phyloP scores from a whole-genome alignment of 2,888 invertebrate genomes.

The Mimas tiliae region DNA sequence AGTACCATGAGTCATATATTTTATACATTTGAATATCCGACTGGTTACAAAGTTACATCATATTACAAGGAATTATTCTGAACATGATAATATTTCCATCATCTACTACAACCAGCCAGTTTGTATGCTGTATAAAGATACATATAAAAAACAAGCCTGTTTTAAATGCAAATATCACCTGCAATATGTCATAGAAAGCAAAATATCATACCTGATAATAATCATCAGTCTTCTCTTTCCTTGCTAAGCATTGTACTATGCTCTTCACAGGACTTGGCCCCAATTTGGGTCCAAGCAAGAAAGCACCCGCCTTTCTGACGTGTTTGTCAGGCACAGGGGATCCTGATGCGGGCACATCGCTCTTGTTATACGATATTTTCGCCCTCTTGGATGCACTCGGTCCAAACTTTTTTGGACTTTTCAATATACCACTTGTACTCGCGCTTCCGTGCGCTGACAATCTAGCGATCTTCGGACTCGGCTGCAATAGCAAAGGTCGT shows the following conservation, averaged over 20 bases:
- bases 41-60: neutral
- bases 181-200: conserved; percentile 48
- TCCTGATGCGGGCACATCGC: conserved; percentile 77
- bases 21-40: neutral
- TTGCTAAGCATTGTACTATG: conserved; percentile 90
- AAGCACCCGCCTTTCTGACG: conserved; percentile 87
- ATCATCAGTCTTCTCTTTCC: conserved; percentile 88
- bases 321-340: conserved; percentile 81
- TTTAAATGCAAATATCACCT: too few relatives aligned
- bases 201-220: conserved; percentile 83
- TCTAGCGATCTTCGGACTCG: conserved; percentile 72
- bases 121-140: neutral
- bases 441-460: conserved; percentile 64
- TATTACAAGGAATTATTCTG: neutral
- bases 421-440: conserved; percentile 61
- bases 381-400: conserved; percentile 56
- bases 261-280: conserved; percentile 91
- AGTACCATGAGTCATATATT: neutral
- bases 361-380: conserved; percentile 61
- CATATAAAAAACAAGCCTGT: neutral
- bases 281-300: conserved; percentile 87
- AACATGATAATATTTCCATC: neutral
- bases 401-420: conserved; percentile 61
- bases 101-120: neutral
- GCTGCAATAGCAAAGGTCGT: conserved; percentile 75